Evolutionary conservation across 30 jellyfish, hydroid and myxozoan genomes (phyloP).

Genomic region (Turritopsis rubra): DNA sequence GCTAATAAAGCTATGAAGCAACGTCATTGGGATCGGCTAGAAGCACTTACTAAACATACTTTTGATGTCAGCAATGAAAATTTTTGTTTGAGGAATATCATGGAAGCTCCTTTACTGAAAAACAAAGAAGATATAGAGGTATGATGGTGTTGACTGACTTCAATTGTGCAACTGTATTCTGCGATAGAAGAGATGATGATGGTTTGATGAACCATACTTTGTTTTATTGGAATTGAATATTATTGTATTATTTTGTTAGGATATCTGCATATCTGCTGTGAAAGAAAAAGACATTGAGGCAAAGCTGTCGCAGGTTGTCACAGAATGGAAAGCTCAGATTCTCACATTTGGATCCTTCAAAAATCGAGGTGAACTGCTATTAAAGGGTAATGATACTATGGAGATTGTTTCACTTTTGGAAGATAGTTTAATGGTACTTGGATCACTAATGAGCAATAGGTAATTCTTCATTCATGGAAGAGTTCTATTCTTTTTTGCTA

Average conservation of each 20-base stretch:
- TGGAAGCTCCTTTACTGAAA: conserved; percentile 90
- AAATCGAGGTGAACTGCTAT: conserved; percentile 75
- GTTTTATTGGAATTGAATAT: background rate
- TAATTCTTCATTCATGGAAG: background rate
- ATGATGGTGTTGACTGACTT: background rate
- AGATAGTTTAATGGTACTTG: conserved; percentile 96
- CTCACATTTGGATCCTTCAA: conserved; percentile 69
- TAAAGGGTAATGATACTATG: conserved; percentile 83
- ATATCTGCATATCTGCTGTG: conserved; percentile 93
- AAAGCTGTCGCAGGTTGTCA: conserved; percentile 68
- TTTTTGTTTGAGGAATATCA: conserved; percentile 84
- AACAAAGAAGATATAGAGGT: conserved; percentile 97
- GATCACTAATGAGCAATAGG: conserved; percentile 97
- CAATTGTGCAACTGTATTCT: too few species aligned
- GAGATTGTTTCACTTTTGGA: conserved; percentile 83
- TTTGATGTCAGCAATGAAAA: conserved; percentile 87
- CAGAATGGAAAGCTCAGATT: conserved; percentile 86
- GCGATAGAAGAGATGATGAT: too few species aligned
- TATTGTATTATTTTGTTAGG: conserved; percentile 27
- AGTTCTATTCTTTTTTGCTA: background rate
- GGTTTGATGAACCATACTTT: too few species aligned
- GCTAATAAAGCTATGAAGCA: conserved; percentile 93
- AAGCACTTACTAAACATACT: conserved; percentile 68
- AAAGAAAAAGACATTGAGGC: conserved; percentile 98
- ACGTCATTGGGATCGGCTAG: conserved; percentile 94